Conservation (phyloP, 2,113 vertebrate species). For the Junco hyemalis region DNA sequence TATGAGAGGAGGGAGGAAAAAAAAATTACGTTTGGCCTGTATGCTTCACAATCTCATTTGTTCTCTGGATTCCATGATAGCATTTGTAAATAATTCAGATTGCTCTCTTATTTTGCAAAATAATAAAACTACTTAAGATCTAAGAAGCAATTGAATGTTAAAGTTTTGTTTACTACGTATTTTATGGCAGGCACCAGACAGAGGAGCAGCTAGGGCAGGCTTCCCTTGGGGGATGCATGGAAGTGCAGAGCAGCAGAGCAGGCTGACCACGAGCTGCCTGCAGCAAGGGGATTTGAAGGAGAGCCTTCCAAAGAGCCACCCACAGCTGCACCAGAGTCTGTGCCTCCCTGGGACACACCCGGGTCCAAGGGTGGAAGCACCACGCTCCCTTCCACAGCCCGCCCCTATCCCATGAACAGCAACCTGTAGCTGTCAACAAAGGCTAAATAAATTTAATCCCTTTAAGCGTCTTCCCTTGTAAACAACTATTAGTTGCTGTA, state of each 20-base stretch:
- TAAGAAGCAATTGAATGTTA: background rate
- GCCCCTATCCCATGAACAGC: background rate
- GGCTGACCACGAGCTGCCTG: background rate
- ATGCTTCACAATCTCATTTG: background rate
- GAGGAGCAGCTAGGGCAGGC: background rate
- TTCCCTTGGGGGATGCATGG: accelerated
- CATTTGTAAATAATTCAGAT: background rate
- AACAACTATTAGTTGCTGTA: background rate
- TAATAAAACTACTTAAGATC: background rate
- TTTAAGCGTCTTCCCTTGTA: background rate
- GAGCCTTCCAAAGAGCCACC: background rate
- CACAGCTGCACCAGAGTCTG: accelerated
- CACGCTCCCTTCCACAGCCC: accelerated
- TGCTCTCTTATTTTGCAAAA: background rate
- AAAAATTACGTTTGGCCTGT: background rate
- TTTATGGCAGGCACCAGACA: accelerated
- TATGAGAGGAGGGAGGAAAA: background rate
- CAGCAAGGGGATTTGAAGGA: background rate
- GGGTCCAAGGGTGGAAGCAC: accelerated
- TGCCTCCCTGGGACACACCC: background rate
- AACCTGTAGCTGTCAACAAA: background rate
- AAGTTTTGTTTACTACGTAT: background rate
- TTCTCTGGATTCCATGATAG: background rate
- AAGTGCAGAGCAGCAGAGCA: background rate
- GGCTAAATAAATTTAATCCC: background rate